Conservation (phyloP, 2,797 vertebrate genomes). For the Phrynocephalus guinanensis region DNA sequence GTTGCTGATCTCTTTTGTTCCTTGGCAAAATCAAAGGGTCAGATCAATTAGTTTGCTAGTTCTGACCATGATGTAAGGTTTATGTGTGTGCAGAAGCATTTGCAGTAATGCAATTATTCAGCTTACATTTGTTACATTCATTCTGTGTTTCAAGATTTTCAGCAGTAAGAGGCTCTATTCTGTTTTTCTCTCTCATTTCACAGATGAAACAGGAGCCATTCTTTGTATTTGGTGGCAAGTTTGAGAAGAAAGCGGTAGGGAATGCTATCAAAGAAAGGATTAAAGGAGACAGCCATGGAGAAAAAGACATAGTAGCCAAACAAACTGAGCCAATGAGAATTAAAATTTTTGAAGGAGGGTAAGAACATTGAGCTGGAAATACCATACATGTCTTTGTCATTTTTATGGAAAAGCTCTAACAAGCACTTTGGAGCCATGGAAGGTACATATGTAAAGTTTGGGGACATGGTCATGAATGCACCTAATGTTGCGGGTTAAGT, state of each 20-base stretch:
- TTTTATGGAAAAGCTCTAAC: conserved; percentile 1
- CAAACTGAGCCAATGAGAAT: conserved; percentile 91
- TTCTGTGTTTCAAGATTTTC: conserved; percentile 66
- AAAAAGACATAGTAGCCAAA: conserved; percentile 91
- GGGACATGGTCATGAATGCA: background rate
- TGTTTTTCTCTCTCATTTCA: conserved; percentile 74
- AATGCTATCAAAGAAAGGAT: conserved; percentile 90
- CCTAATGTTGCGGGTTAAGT: background rate
- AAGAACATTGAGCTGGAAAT: conserved; percentile 76
- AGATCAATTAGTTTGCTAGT: conserved; percentile 40
- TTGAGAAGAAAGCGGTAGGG: conserved; percentile 93
- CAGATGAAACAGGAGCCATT: conserved; percentile 94
- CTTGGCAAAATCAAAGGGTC: conserved; percentile 34
- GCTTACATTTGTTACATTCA: conserved; percentile 19
- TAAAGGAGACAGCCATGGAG: conserved; percentile 92
- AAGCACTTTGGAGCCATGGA: background rate
- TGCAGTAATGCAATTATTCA: conserved; percentile 61
- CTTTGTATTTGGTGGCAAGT: conserved; percentile 88
- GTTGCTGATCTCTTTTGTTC: conserved; percentile 10
- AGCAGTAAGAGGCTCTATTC: conserved; percentile 69
- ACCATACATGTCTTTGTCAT: conserved; percentile 54
- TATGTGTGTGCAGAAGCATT: conserved; percentile 62
- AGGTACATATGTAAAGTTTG: background rate
- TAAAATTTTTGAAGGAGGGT: conserved; percentile 99
- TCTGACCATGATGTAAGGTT: conserved; percentile 49